A percentile compares a stretch with the other conserved stretches of the same genome.
Conservation (phyloP, 2,797 vertebrate genomes). For the Poecilia velifera region DNA sequence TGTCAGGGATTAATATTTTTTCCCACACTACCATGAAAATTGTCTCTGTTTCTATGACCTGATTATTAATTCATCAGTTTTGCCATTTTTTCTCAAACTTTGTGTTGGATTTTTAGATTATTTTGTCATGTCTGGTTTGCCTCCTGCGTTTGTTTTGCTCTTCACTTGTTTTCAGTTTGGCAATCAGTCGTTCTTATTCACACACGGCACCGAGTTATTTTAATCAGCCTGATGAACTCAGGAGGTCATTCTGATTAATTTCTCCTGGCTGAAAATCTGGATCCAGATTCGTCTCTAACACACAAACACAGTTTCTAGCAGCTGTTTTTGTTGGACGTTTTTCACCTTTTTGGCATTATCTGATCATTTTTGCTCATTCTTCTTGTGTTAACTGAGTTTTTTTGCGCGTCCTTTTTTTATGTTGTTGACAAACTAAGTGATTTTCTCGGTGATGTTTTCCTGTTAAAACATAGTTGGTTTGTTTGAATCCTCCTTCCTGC, state of each 20-base stretch:
- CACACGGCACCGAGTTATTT: neutral
- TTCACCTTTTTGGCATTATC: neutral
- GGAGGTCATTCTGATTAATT: neutral
- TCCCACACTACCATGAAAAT: neutral
- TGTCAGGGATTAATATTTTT: neutral
- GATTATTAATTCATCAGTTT: neutral
- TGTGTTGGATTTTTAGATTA: neutral
- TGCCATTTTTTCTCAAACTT: neutral
- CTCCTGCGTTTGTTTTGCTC: neutral
- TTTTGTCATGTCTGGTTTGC: neutral
- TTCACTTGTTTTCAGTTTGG: neutral
- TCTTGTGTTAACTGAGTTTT: neutral
- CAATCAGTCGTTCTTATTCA: neutral
- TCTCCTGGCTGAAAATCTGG: neutral
- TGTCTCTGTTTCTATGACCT: neutral
- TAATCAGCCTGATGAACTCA: neutral
- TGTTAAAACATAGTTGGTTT: neutral
- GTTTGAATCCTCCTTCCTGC: neutral
- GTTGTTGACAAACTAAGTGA: neutral
- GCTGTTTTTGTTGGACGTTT: neutral
- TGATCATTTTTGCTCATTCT: neutral
- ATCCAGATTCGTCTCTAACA: neutral
- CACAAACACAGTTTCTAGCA: neutral
- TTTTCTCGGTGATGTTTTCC: neutral
- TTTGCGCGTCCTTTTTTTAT: neutral